These are phyloP conservation scores for Brevipalpus yothersi DNA, from an alignment of 1,140 invertebrate genomes.

Conservation along the genomic window DNA sequence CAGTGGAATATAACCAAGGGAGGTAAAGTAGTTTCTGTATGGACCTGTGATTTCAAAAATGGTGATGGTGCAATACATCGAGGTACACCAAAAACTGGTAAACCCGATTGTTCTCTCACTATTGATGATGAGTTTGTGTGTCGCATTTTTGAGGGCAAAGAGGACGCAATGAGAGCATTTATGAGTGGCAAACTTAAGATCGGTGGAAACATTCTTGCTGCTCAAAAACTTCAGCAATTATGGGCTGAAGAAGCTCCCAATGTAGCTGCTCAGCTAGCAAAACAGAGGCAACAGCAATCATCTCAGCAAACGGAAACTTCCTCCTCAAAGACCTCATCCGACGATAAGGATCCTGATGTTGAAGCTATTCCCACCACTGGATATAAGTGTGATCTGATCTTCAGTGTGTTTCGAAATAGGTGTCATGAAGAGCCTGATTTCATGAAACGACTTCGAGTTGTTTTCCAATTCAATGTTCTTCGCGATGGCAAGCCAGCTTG, in stretches of 20 bases:
- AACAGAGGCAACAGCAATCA: constrained; percentile 34
- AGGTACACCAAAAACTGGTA: constrained; percentile 38
- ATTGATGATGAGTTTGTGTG: constrained; percentile 60
- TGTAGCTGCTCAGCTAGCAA: constrained; percentile 42
- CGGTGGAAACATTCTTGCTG: constrained; percentile 71
- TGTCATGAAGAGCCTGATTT: constrained; percentile 40
- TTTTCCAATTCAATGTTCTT: constrained; percentile 62
- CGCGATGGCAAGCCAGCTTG: constrained; percentile 43
- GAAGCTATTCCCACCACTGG: constrained; percentile 5
- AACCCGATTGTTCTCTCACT: constrained; percentile 54
- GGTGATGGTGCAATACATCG: constrained; percentile 36
- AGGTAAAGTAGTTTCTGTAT: constrained; percentile 21
- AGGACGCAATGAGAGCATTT: constrained; percentile 65
- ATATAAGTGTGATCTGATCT: constrained; percentile 36
- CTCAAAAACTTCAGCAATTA: constrained; percentile 58
- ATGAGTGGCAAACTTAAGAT: constrained; percentile 76
- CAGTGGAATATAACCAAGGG: constrained; percentile 55
- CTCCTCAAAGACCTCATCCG: neutral
- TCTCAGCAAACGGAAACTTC: constrained; percentile 19
- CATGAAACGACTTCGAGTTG: constrained; percentile 51
- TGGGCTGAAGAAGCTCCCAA: constrained; percentile 28
- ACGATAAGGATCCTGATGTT: neutral
- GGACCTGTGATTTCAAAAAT: constrained; percentile 53
- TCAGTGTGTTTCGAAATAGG: constrained; percentile 43
- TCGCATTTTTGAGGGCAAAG: constrained; percentile 42